Conservation (phyloP, 2,113 vertebrate genomes). For the Triplophysa siluroides region DNA sequence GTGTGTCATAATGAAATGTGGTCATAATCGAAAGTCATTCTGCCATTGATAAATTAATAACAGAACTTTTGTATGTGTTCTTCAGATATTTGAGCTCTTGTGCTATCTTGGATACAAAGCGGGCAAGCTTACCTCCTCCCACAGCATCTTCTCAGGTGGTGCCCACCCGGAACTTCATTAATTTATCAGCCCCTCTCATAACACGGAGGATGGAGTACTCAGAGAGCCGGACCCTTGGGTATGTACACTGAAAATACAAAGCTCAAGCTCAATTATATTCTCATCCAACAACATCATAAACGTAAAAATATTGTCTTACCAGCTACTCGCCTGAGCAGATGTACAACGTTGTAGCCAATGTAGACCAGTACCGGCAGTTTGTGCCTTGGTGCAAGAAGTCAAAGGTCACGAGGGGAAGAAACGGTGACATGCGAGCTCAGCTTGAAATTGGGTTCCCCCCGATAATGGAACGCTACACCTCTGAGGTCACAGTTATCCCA, state of each 20-base stretch:
- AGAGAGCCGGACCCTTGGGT: slow-evolving; percentile 68
- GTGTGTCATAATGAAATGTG: neutral
- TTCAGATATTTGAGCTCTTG: slow-evolving; percentile 63
- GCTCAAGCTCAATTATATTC: neutral
- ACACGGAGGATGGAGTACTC: slow-evolving; percentile 70
- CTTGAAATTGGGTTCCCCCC: slow-evolving; percentile 80
- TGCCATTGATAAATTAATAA: neutral
- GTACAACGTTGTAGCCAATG: slow-evolving; percentile 71
- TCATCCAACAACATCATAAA: neutral
- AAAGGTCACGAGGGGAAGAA: slow-evolving; percentile 55
- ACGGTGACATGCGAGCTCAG: slow-evolving; percentile 56
- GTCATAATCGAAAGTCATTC: neutral
- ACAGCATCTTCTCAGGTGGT: slow-evolving; percentile 6
- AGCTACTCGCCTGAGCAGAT: slow-evolving; percentile 77
- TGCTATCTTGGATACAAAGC: slow-evolving; percentile 47
- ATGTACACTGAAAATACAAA: slow-evolving; percentile 38
- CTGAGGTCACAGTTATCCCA: slow-evolving; percentile 72
- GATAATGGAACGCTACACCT: slow-evolving; percentile 72
- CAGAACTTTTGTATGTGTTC: neutral
- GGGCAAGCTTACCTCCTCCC: slow-evolving; percentile 36
- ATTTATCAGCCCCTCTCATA: slow-evolving; percentile 59
- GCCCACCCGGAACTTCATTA: slow-evolving; percentile 68
- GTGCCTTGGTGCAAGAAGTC: slow-evolving; percentile 81
- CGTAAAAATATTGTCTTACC: neutral
- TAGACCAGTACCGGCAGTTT: slow-evolving; percentile 75